Percentiles rank a stretch among this genome's conserved stretches.
phyloP scores from a whole-genome alignment of 2,888 invertebrate genomes.

The Mythimna pallens region DNA sequence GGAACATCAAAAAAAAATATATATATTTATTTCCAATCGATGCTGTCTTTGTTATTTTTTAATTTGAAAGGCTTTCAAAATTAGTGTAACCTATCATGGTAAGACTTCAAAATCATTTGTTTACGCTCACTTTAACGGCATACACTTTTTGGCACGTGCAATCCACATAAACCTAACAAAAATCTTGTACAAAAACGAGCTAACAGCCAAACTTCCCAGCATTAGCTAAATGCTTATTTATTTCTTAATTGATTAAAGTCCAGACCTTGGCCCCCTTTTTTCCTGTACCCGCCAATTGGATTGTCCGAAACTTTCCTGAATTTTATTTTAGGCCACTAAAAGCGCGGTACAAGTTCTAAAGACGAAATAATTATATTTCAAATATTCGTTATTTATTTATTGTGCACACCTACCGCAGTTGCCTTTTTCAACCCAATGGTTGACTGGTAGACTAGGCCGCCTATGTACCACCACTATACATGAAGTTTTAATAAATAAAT shows the following conservation, averaged over 20 bases:
- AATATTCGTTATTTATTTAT: no score
- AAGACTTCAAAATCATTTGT: not conserved
- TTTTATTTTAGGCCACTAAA: conserved; percentile 44
- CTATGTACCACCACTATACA: no score
- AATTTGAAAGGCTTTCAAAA: not conserved
- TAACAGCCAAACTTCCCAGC: conserved; percentile 30
- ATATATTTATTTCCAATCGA: no score
- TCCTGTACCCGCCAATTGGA: conserved; percentile 42
- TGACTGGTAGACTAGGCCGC: no score
- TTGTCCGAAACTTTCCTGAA: conserved; percentile 52
- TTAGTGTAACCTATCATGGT: not conserved
- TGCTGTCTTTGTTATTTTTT: no score
- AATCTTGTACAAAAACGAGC: conserved; percentile 29
- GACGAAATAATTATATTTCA: no score
- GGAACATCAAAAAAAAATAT: no score
- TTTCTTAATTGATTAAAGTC: conserved; percentile 60
- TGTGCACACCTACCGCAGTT: no score
- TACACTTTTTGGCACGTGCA: conserved; percentile 28
- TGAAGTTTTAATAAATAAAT: no score
- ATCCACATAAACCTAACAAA: conserved; percentile 6
- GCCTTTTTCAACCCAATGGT: no score
- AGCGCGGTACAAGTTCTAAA: not conserved
- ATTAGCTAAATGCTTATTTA: conserved; percentile 55
- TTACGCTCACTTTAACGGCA: no score
- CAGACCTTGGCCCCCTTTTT: conserved; percentile 51